Conservation (phyloP, 92 coral and sea anemone genomes). For the Siderastrea siderea region DNA sequence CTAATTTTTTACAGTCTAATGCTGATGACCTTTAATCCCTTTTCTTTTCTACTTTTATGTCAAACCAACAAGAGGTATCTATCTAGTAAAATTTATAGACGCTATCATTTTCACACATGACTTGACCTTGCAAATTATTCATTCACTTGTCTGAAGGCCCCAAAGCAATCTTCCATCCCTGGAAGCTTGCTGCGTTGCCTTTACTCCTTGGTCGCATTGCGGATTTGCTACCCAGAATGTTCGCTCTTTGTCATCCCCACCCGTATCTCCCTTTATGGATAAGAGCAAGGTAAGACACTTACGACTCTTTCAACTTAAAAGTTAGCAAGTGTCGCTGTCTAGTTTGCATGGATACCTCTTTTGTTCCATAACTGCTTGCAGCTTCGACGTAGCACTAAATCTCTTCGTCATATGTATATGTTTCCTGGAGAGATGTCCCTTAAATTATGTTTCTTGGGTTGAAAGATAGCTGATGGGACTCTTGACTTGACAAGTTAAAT, state of each 20-base stretch:
- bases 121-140: not conserved
- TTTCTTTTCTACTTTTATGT: not conserved
- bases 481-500: too few species aligned
- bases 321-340: not conserved
- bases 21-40: not conserved
- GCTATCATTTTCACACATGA: not conserved
- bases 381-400: not conserved
- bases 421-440: too few species aligned
- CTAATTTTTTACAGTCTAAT: not conserved
- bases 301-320: too few species aligned
- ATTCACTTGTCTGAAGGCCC: not conserved
- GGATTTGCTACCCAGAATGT: not conserved
- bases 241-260: slow-evolving; percentile 3
- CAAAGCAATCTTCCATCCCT: not conserved
- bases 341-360: not conserved
- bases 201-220: not conserved
- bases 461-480: too few species aligned
- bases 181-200: not conserved
- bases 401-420: too few species aligned
- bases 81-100: not conserved
- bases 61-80: not conserved
- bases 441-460: too few species aligned
- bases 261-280: not conserved
- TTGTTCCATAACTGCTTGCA: not conserved
- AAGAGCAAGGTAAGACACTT: not conserved